Percentiles rank a stretch among this genome's conserved stretches.
Conservation (phyloP, 2,797 vertebrate genomes). For the Acanthopagrus latus region DNA sequence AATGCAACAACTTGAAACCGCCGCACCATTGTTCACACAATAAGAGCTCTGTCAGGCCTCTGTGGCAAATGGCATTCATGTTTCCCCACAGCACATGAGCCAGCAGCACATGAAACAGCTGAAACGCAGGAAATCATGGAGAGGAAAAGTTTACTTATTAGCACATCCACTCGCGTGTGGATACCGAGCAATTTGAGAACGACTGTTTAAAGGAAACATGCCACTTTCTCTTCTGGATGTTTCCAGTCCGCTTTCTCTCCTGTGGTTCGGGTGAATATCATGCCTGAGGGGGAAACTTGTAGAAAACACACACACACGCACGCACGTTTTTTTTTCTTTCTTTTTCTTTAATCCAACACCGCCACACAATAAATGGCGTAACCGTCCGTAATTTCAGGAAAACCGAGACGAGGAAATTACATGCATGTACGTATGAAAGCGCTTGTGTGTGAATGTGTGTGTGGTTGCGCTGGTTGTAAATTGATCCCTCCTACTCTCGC, state of each 20-base stretch:
- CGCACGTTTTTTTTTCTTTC: background rate
- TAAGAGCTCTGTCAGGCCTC: constrained; percentile 28
- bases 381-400: constrained; percentile 17
- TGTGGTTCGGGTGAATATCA: constrained; percentile 11
- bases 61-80: constrained; percentile 11
- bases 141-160: constrained; percentile 8
- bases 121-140: background rate
- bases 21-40: constrained; percentile 34
- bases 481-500: constrained; percentile 82
- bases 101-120: constrained; percentile 5
- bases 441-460: constrained; percentile 48
- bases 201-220: background rate
- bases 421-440: constrained; percentile 21
- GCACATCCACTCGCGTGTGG: background rate
- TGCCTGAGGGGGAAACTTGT: constrained; percentile 5
- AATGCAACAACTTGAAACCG: constrained; percentile 34
- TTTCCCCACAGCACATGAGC: constrained; percentile 2
- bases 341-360: constrained; percentile 15
- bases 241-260: constrained; percentile 10
- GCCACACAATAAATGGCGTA: constrained; percentile 21
- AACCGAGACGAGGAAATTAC: constrained; percentile 7
- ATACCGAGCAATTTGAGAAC: background rate
- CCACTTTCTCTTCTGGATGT: constrained; percentile 4
- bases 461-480: constrained; percentile 75
- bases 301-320: constrained; percentile 14